Evolutionary conservation across 2,113 vertebrate genomes (phyloP), one percentile per base, ranked within the genome.

Genomic region (Brachyistius frenatus): DNA sequence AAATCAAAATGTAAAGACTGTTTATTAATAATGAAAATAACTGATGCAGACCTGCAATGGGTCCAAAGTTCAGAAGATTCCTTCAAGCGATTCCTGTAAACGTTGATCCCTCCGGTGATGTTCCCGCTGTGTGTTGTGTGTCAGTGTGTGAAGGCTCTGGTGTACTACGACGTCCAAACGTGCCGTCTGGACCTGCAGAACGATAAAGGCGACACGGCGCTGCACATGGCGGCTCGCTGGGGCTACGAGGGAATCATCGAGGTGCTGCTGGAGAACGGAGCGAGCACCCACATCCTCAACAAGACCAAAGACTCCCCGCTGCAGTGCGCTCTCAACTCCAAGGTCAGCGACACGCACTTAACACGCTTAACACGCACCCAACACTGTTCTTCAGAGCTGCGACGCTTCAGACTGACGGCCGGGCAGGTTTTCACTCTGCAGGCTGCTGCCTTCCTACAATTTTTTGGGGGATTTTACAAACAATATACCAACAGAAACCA

Each of bases 61-160:
- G 37, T 3, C 11, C 41, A 44, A 10, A 10, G 41, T 7, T 44
- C 41, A 44, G 41, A 44, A 44, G 11, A 44, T 44, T 2, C 41
- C 41, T 44, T 44, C 11, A 7, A 8, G 41, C 11, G 41, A 9
- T 7, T 44, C 41, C 9, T 44, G 41, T 2, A 10, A 44, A 44
- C 23, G 23, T 23, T 23, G 41, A 44, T 30, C 31, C 5, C 23
- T 54, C 3, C 31, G 7, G 10, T 30, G n/a, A 5, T 16, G 49
- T 15, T 50, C 14, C 16, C 14, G 49, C 49, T 50, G 32, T 57
- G 55, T 41, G 54, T 62, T 30, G 9, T 73, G 62, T 74, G 67
- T 89, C 86, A 99, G 98, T 99, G 98, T 10, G 97, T 99, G 86
- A 99, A 99, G 94, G 98, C 97, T 41, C 80, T 99, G 88, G 96